These are phyloP conservation scores for Volucella zonaria DNA, from an alignment of 2,888 invertebrate species.

Conservation along the genomic window DNA sequence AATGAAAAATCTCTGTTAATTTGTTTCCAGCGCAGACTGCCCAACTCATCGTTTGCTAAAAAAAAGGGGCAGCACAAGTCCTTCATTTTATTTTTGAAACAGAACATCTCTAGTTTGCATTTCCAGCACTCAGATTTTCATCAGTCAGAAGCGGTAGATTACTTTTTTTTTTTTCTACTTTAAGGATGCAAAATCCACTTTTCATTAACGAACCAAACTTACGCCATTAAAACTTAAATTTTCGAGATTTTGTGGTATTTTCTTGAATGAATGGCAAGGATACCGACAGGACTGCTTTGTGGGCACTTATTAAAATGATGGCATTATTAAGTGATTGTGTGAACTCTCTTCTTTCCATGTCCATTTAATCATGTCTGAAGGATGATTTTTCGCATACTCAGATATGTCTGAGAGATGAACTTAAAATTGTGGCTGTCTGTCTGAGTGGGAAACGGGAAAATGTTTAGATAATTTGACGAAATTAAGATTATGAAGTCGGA, in stretches of 20 bases:
- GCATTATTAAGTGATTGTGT: slow-evolving; percentile 54
- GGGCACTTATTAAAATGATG: slow-evolving; percentile 51
- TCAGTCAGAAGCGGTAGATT: slow-evolving; percentile 19
- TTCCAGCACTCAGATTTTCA: slow-evolving; percentile 30
- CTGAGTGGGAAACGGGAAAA: too few relatives aligned
- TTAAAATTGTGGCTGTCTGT: too few relatives aligned
- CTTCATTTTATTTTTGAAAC: slow-evolving; percentile 13
- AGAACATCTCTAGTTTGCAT: slow-evolving; percentile 19
- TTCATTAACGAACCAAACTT: slow-evolving; percentile 66
- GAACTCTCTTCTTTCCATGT: slow-evolving; percentile 5
- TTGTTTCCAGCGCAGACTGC: slow-evolving; percentile 54
- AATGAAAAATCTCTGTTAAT: slow-evolving; percentile 72
- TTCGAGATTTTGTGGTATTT: slow-evolving; percentile 49
- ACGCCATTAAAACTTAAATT: slow-evolving; percentile 67
- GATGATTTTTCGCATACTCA: slow-evolving; percentile 23
- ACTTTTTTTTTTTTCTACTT: slow-evolving; percentile 7
- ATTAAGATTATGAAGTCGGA: too few relatives aligned
- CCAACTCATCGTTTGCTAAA: slow-evolving; percentile 44
- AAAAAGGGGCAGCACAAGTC: slow-evolving; percentile 4
- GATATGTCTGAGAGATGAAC: not conserved
- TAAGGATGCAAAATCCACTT: slow-evolving; percentile 49
- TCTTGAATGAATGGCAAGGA: slow-evolving; percentile 25
- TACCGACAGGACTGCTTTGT: slow-evolving; percentile 16
- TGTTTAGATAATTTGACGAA: too few relatives aligned
- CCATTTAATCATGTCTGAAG: slow-evolving; percentile 22